Evolutionary conservation across 1,140 invertebrate genomes (phyloP).

Genomic region (Lysiphlebus fabarum): DNA sequence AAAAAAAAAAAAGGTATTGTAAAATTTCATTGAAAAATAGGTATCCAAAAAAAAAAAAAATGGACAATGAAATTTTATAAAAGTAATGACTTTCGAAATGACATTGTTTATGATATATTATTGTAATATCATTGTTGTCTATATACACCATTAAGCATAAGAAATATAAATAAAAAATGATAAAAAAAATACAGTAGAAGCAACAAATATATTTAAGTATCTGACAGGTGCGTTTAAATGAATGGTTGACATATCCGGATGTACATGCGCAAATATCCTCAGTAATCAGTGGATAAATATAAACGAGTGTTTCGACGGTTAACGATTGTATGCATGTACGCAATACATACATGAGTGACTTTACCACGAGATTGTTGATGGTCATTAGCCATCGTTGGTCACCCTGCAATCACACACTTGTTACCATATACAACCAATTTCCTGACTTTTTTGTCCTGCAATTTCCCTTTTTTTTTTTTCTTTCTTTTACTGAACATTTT

Average conservation of each 20-base stretch:
- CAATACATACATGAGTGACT: slow-evolving; percentile 12
- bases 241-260: slow-evolving; percentile 21
- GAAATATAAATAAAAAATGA: neutral
- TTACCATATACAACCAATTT: slow-evolving; percentile 39
- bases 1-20: too few species aligned
- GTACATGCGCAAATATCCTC: slow-evolving; percentile 26
- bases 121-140: neutral
- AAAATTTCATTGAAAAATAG: too few species aligned
- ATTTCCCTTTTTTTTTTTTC: slow-evolving; percentile 22
- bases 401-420: slow-evolving; percentile 43
- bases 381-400: slow-evolving; percentile 34
- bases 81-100: too few species aligned
- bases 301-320: slow-evolving; percentile 27
- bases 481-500: neutral
- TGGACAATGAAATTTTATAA: too few species aligned
- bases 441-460: slow-evolving; percentile 33
- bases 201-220: neutral
- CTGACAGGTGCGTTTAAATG: slow-evolving; percentile 23
- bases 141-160: neutral
- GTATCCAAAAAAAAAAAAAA: too few species aligned
- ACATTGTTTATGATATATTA: neutral
- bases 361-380: neutral
- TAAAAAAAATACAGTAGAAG: slow-evolving; percentile 3
- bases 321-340: slow-evolving; percentile 28
- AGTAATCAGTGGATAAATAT: slow-evolving; percentile 17